Percentiles rank a stretch among this genome's conserved stretches.
These are phyloP conservation scores for Taphrorychus bicolor DNA, from an alignment of 2,888 invertebrate species.

Conservation along the genomic window DNA sequence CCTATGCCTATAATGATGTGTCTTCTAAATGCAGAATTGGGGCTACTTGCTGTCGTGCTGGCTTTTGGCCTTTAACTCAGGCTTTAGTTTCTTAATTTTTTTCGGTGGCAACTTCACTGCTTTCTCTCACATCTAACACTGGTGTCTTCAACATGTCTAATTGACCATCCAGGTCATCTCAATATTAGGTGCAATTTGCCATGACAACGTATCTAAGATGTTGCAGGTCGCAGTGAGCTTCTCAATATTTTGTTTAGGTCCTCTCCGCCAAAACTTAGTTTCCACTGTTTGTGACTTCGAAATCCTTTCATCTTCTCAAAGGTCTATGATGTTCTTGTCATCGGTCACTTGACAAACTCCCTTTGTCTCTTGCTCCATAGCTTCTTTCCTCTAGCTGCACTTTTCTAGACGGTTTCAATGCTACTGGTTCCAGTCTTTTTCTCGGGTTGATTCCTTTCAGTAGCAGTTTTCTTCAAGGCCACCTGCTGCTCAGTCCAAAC, in stretches of 20 bases:
- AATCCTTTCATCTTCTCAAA: slow-evolving; percentile 11
- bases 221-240: not conserved
- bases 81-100: slow-evolving; percentile 6
- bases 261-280: slow-evolving; percentile 16
- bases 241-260: slow-evolving; percentile 21
- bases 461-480: slow-evolving; percentile 59
- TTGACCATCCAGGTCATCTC: not conserved
- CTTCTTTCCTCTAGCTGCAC: not conserved
- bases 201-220: not conserved
- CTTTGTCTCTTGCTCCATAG: not conserved
- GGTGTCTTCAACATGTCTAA: slow-evolving; percentile 15
- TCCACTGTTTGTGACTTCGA: slow-evolving; percentile 3
- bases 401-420: slow-evolving; percentile 23
- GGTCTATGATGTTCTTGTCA: slow-evolving; percentile 20
- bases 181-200: slow-evolving; percentile 13
- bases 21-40: slow-evolving; percentile 23
- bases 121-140: not conserved
- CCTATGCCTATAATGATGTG: slow-evolving; percentile 10
- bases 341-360: slow-evolving; percentile 3
- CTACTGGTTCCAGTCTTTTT: slow-evolving; percentile 62
- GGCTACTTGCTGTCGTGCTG: slow-evolving; percentile 52
- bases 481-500: slow-evolving; percentile 66
- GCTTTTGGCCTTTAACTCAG: slow-evolving; percentile 45
- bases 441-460: slow-evolving; percentile 62
- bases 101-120: not conserved